phyloP scores from a whole-genome alignment of 1,140 invertebrate species.

The Solen grandis region DNA sequence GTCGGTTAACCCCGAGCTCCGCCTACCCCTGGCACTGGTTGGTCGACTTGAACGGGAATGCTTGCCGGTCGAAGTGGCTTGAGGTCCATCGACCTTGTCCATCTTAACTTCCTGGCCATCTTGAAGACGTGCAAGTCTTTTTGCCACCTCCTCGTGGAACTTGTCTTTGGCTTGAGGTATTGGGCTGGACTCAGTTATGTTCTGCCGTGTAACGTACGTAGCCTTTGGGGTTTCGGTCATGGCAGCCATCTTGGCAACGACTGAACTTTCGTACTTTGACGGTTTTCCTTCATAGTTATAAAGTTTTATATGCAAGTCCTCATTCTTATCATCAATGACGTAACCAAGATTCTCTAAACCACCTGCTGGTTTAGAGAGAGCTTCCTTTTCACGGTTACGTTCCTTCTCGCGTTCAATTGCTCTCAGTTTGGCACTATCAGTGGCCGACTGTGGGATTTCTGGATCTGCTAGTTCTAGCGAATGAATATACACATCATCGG shows the following conservation, averaged over 20 bases:
- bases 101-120: slow-evolving; percentile 1
- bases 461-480: slow-evolving; percentile 6
- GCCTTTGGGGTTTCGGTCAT: slow-evolving; percentile 42
- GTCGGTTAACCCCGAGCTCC: slow-evolving; percentile 25
- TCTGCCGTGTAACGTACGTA: slow-evolving; percentile 25
- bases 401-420: slow-evolving; percentile 39
- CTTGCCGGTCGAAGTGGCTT: slow-evolving; percentile 41
- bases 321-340: slow-evolving; percentile 18
- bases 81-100: slow-evolving; percentile 6
- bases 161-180: background rate
- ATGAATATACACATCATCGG: slow-evolving; percentile 16
- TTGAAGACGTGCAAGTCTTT: slow-evolving; percentile 38
- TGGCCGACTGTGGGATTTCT: slow-evolving; percentile 45
- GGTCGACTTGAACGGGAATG: slow-evolving; percentile 36
- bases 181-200: background rate
- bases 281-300: slow-evolving; percentile 49
- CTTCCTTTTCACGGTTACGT: background rate
- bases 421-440: slow-evolving; percentile 57
- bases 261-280: slow-evolving; percentile 31
- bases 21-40: slow-evolving; percentile 3
- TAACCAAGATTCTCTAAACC: slow-evolving; percentile 33
- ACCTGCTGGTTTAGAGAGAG: background rate
- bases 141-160: slow-evolving; percentile 38
- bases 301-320: slow-evolving; percentile 33
- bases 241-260: slow-evolving; percentile 53